Evolutionary conservation across 1,140 invertebrate genomes (phyloP), one percentile per base, ranked within the genome.

Genomic region (Lycorma delicatula): DNA sequence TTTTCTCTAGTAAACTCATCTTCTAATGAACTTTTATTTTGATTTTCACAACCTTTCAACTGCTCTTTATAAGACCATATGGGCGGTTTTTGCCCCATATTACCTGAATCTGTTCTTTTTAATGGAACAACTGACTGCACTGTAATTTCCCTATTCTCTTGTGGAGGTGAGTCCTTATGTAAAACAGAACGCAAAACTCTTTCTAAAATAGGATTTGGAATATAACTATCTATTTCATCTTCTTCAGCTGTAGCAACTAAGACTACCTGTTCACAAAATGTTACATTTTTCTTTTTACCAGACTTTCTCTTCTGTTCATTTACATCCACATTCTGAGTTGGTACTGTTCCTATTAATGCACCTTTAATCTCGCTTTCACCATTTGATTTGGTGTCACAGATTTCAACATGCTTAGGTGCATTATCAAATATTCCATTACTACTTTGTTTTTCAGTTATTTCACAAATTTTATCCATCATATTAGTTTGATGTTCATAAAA

Each of bases 251-350:
- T 92, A 3, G 91, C 89, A 13, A 94, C 91, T 27, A 94, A 73
- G 56, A 91, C 90, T 0, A 95, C 91, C 73, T 93, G 89, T 69
- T 95, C 91, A 65, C 91, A 93, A 71, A 95, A 95, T 0, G 91
- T 93, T 1, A 95, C 92, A 63, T 88, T 91, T 70, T 94, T 94
- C 77, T 94, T 94, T 68, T 91, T 91, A 0, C 73, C 74, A 25
- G 72, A 66, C 6, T 81, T 77, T 54, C 84, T 56, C 20, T 34
- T 61, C 11, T 41, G 48, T 53, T 66, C 66, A 48, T 60, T 38
- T 44, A 16, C 58, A 26, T 61, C 61, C 28, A 56, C 51, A 41
- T 28, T 6, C 12, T 50, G 41, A 50, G 61, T 52, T 11, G 50
- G n/a, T n/a, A n/a, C n/a, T n/a, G n/a, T n/a, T n/a, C n/a, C n/a